A percentile compares a stretch with the other conserved stretches of the same genome.
phyloP scores from a whole-genome alignment of 2,888 invertebrate genomes.

The Ectemnius continuus region DNA sequence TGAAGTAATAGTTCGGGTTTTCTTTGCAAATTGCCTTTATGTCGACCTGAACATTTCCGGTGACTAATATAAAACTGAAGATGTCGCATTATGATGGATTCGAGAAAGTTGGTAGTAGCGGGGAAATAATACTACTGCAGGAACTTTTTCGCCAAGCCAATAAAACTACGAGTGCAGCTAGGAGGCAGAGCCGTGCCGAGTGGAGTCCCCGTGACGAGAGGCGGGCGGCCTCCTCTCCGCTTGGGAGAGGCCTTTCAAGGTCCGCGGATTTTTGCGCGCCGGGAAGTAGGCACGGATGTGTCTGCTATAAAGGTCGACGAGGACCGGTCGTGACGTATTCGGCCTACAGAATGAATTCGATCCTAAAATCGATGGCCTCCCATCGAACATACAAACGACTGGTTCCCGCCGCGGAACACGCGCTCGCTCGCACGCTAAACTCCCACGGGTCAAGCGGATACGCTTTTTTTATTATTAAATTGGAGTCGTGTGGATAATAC shows the following conservation, averaged over 20 bases:
- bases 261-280: slow-evolving; percentile 49
- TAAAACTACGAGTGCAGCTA: no score
- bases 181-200: background rate
- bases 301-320: slow-evolving; percentile 45
- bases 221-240: slow-evolving; percentile 2
- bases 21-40: no score
- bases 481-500: background rate
- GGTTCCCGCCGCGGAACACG: slow-evolving; percentile 19
- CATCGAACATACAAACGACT: slow-evolving; percentile 21
- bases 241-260: slow-evolving; percentile 57
- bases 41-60: background rate
- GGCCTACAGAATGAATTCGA: slow-evolving; percentile 45
- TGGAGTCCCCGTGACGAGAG: background rate
- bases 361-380: slow-evolving; percentile 48
- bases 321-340: slow-evolving; percentile 46
- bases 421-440: background rate
- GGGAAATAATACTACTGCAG: no score
- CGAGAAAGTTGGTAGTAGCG: no score
- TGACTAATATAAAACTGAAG: slow-evolving; percentile 16
- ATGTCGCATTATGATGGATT: no score
- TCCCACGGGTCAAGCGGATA: no score
- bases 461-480: background rate
- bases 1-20: no score
- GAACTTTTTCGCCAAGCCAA: no score
- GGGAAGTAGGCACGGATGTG: slow-evolving; percentile 48